Percentiles rank a stretch among this genome's conserved stretches.
Conservation (phyloP, 2,113 vertebrate genomes). For the Ornithorhynchus anatinus region DNA sequence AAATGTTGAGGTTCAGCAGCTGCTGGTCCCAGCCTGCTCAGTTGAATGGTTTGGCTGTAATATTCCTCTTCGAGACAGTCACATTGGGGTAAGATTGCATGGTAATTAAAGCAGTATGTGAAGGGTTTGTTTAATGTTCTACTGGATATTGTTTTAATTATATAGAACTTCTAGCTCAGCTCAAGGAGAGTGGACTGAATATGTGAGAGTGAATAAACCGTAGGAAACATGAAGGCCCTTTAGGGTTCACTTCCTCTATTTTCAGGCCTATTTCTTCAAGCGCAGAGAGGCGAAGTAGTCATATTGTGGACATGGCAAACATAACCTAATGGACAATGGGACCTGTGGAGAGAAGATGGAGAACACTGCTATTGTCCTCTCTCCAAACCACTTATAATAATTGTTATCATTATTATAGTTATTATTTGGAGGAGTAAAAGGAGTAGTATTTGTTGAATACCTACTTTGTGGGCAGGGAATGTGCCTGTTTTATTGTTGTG, state of each 20-base stretch:
- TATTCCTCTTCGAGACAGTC: constrained; percentile 19
- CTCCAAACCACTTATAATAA: not conserved
- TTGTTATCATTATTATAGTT: not conserved
- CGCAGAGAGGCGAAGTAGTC: no score
- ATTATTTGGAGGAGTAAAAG: no score
- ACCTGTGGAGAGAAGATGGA: no score
- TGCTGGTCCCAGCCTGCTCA: constrained; percentile 42
- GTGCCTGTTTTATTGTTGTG: no score
- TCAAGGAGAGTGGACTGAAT: constrained; percentile 10
- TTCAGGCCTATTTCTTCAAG: no score
- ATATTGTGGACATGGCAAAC: not conserved
- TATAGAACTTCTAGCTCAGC: constrained; percentile 6
- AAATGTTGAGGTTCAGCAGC: constrained; percentile 1
- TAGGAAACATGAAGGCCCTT: not conserved
- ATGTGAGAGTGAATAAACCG: not conserved
- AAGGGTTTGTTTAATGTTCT: constrained; percentile 40
- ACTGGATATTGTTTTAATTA: constrained; percentile 6
- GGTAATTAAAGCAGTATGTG: not conserved
- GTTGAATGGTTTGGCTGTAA: constrained; percentile 45
- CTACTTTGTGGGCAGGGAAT: no score
- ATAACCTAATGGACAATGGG: not conserved
- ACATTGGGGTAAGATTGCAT: constrained; percentile 20
- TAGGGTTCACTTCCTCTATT: no score
- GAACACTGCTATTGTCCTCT: no score
- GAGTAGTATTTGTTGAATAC: not conserved